Base-by-base conservation (phyloP, 2,113 vertebrate genomes). In the Apistogramma diplotaenia region DNA sequence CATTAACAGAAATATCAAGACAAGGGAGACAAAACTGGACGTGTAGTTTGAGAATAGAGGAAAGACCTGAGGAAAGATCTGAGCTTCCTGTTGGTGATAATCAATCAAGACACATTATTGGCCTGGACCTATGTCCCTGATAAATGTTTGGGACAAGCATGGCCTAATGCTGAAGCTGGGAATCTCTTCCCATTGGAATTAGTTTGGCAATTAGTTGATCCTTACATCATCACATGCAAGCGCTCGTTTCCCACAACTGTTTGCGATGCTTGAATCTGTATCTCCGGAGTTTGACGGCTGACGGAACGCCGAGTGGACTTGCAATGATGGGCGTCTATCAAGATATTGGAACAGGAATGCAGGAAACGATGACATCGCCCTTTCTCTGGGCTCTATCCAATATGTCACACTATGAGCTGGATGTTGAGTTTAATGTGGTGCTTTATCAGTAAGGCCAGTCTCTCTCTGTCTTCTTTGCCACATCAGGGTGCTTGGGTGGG, bases 131-230 rank as follows among this genome's bases (percentile, higher is more conserved):
- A 37, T 0, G 4, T 25, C 8, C 0, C 54, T 55, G 13, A 76
- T 76, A 40, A 31, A 83, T 70, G 59, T 53, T 78, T 23, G n/a
- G 57, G 37, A 70, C 46, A 49, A 70, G 18, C 40, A 43, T 23
- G 55, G n/a, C 18, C 27, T 79, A 55, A n/a, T 33, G 5, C 13
- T 78, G 21, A 16, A 11, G 70, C 31, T 78, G 9, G 6, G 49
- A 56, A 61, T 62, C 33, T 71, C 73, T 29, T 33, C 16, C 37
- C 25, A 51, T 8, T 70, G 1, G 5, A 70, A 70, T 29, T 46
- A 67, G 7, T 10, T 70, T 23, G 0, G 29, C 0, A 49, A 51
- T n/a, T 49, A 70, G 65, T 51, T 1, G 25, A 70, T 29, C 0
- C 25, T 16, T 13, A 70, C 16, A 2, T 12, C 0, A 8, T 49